These are phyloP conservation scores for Sphaerophoria rueppellii DNA, from an alignment of 2,888 invertebrate species.

Conservation along the genomic window DNA sequence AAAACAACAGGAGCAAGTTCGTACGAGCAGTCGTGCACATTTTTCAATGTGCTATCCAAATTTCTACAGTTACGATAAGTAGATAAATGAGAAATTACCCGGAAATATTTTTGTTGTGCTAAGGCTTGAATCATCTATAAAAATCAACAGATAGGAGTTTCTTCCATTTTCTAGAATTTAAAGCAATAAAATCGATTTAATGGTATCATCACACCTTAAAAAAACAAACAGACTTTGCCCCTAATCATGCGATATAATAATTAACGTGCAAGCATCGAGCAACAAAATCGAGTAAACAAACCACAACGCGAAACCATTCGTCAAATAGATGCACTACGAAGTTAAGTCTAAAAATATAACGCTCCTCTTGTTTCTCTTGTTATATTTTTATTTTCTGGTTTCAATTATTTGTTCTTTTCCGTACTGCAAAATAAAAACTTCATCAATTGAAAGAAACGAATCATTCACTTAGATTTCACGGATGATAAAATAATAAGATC, in stretches of 20 bases:
- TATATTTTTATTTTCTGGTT: neutral
- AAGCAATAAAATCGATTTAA: constrained; percentile 12
- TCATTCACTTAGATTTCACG: constrained; percentile 46
- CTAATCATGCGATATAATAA: constrained; percentile 33
- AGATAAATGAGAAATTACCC: no score
- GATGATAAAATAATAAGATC: constrained; percentile 36
- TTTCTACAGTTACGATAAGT: no score
- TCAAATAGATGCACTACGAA: constrained; percentile 27
- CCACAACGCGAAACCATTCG: neutral
- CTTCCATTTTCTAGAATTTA: neutral
- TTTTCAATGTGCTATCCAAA: no score
- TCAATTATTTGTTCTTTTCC: constrained; percentile 10
- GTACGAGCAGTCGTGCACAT: no score
- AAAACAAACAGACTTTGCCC: constrained; percentile 18
- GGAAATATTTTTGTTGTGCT: no score
- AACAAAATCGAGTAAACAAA: constrained; percentile 7
- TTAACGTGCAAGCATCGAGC: neutral
- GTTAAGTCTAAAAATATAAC: constrained; percentile 17
- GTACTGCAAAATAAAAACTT: constrained; percentile 5
- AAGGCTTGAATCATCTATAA: no score
- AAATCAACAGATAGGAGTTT: no score
- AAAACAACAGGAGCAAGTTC: no score
- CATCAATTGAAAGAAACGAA: constrained; percentile 51
- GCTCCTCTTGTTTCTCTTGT: neutral
- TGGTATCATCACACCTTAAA: constrained; percentile 36